Conservation (phyloP, 2,113 vertebrate genomes). For the Carassius carassius region DNA sequence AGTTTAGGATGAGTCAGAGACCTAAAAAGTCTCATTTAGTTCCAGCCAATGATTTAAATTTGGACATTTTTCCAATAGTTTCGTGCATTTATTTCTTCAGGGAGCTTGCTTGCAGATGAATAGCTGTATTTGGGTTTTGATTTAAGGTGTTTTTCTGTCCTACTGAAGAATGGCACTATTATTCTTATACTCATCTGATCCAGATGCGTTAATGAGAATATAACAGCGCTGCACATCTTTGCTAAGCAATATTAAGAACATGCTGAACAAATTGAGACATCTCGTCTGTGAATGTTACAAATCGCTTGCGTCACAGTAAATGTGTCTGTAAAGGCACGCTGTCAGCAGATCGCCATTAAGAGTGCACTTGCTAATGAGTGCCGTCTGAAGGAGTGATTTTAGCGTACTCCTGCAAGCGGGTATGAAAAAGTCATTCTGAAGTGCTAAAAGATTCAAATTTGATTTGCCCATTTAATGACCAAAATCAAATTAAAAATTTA, state of each 20-base stretch:
- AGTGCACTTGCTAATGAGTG: conserved; percentile 23
- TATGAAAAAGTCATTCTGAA: conserved; percentile 6
- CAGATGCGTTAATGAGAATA: conserved; percentile 25
- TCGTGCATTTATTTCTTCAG: not conserved
- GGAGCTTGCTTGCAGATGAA: not conserved
- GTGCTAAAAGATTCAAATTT: not conserved
- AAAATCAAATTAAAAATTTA: not conserved
- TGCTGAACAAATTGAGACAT: conserved; percentile 1
- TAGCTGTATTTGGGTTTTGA: conserved; percentile 11
- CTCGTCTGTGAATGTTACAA: conserved; percentile 12
- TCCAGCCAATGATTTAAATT: not conserved
- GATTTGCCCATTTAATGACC: conserved; percentile 19
- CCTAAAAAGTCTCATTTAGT: not conserved
- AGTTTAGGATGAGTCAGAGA: conserved; percentile 18
- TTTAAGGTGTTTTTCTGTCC: conserved; percentile 15
- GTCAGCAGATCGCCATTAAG: conserved; percentile 47
- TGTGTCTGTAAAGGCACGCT: conserved; percentile 1
- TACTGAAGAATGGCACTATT: not conserved
- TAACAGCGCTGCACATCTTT: not conserved
- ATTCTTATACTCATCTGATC: conserved; percentile 4
- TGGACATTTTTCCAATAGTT: conserved; percentile 2
- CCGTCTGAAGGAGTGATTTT: not conserved
- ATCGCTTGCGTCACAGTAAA: not conserved
- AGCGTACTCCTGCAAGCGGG: not conserved
- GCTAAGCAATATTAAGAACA: conserved; percentile 9